Percentiles rank a stretch among this genome's conserved stretches.
Evolutionary conservation across 2,113 vertebrate genomes (phyloP).

Genomic region (Rhagologus leucostigma): DNA sequence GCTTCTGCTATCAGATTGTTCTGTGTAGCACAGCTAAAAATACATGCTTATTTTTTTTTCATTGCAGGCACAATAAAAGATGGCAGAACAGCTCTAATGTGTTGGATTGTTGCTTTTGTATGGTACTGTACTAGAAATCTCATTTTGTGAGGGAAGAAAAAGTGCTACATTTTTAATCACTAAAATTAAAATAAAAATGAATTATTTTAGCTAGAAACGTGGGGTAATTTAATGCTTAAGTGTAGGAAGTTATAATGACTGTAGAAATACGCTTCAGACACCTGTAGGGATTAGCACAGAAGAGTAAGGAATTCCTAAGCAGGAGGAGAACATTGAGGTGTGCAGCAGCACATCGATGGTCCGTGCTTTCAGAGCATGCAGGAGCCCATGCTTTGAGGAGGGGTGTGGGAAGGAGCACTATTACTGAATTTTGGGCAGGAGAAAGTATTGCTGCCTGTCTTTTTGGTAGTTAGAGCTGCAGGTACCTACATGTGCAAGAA

Average conservation of each 20-base stretch:
- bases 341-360: not conserved
- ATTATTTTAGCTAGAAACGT: not conserved
- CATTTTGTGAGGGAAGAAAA: not conserved
- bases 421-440: not conserved
- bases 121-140: not conserved
- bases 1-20: slow-evolving; percentile 1
- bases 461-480: not conserved
- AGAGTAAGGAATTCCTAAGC: not conserved
- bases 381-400: not conserved
- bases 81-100: not conserved
- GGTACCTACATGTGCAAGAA: not conserved
- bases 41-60: not conserved
- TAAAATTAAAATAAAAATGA: not conserved
- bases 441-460: not conserved
- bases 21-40: slow-evolving; percentile 6
- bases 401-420: not conserved
- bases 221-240: not conserved
- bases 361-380: not conserved
- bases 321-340: not conserved
- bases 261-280: not conserved
- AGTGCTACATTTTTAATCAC: not conserved
- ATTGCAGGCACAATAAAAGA: slow-evolving; percentile 8
- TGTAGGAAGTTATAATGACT: not conserved
- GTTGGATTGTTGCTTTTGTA: not conserved
- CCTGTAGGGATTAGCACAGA: not conserved